These are phyloP conservation scores for Penaeus chinensis DNA, from an alignment of 1,140 invertebrate species.

Conservation along the genomic window DNA sequence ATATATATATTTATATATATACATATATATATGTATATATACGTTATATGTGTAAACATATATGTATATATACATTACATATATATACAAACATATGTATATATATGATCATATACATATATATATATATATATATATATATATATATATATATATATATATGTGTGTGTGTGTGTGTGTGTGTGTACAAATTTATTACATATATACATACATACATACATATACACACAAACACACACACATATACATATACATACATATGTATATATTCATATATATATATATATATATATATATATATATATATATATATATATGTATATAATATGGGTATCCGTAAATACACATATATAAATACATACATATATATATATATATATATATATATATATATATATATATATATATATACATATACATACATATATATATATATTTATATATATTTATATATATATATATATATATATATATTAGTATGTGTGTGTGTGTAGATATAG, in stretches of 20 bases:
- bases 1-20: conserved; percentile 23
- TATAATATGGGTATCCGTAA: neutral
- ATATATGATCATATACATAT: neutral
- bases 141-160: neutral
- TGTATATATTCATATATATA: neutral
- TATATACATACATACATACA: neutral
- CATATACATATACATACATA: conserved; percentile 9
- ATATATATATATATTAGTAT: neutral
- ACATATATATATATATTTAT: neutral
- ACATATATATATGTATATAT: neutral
- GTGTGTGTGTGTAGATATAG: too few relatives aligned
- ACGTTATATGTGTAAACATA: conserved; percentile 9
- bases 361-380: conserved; percentile 6
- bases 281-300: conserved; percentile 9
- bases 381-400: conserved; percentile 18
- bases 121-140: neutral
- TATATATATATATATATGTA: neutral
- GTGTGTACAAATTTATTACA: neutral
- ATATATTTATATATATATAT: conserved; percentile 17
- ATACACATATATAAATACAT: conserved; percentile 13
- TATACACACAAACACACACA: neutral
- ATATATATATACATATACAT: neutral
- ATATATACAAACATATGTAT: neutral
- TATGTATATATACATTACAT: conserved; percentile 20
- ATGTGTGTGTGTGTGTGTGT: neutral